Evolutionary conservation across 2,888 invertebrate genomes (phyloP).

Genomic region (Suillia variegata): DNA sequence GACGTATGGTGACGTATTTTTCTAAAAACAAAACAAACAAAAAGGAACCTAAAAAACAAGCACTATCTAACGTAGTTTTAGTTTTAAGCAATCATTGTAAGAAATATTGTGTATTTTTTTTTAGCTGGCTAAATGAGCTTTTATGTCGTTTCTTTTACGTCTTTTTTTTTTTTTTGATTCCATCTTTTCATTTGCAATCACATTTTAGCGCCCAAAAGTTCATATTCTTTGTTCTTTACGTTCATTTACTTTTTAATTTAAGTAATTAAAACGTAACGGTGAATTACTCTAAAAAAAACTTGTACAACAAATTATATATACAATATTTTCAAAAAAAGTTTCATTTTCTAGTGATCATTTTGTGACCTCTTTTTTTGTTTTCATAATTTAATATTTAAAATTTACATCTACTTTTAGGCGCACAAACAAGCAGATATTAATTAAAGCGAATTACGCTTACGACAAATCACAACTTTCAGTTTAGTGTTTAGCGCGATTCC

Average conservation of each 20-base stretch:
- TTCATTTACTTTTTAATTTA: too few species aligned
- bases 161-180: not conserved
- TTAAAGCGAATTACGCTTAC: not conserved
- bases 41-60: not conserved
- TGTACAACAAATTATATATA: constrained; percentile 9
- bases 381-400: not conserved
- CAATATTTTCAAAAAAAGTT: too few species aligned
- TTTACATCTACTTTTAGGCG: not conserved
- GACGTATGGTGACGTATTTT: constrained; percentile 18
- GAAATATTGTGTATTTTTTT: constrained; percentile 11
- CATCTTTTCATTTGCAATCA: not conserved
- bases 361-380: not conserved
- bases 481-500: not conserved
- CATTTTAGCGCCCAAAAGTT: not conserved
- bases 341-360: not conserved
- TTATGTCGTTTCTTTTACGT: not conserved
- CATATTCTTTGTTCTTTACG: too few species aligned
- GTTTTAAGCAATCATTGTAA: constrained; percentile 20
- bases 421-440: not conserved
- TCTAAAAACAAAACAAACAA: constrained; percentile 9
- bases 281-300: too few species aligned
- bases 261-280: too few species aligned
- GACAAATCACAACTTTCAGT: not conserved
- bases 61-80: constrained; percentile 3
- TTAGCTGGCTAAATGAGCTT: not conserved